Evolutionary conservation across 1,140 invertebrate genomes (phyloP).

Genomic region (Drosophila biarmipes): DNA sequence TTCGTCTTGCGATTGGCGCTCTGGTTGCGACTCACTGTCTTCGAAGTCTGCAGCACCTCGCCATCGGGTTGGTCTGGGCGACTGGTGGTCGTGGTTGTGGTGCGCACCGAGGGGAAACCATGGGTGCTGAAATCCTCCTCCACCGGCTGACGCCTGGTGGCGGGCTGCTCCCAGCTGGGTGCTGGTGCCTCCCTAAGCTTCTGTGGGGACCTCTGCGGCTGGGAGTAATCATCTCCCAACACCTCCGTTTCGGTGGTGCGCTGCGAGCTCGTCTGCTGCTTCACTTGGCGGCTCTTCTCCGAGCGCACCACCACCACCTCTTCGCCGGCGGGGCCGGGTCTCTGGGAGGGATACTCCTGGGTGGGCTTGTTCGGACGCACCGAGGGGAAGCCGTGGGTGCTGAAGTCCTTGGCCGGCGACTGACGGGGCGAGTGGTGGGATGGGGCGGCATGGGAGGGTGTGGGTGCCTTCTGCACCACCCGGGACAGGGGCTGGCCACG

Average conservation of each 20-base stretch:
- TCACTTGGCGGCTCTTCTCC: constrained; percentile 65
- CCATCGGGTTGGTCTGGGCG: constrained; percentile 59
- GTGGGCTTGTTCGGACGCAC: constrained; percentile 76
- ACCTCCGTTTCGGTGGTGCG: constrained; percentile 63
- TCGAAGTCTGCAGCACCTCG: constrained; percentile 42
- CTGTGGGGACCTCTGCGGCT: constrained; percentile 5
- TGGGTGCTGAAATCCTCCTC: constrained; percentile 61
- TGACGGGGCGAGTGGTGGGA: constrained; percentile 30
- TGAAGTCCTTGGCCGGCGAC: constrained; percentile 55
- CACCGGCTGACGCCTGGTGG: constrained; percentile 24
- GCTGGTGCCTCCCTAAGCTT: constrained; percentile 54
- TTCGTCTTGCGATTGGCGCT: constrained; percentile 61
- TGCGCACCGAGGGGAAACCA: constrained; percentile 63
- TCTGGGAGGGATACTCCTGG: constrained; percentile 67
- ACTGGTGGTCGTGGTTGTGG: not conserved
- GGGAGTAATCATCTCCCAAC: constrained; percentile 28
- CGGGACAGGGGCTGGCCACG: constrained; percentile 34
- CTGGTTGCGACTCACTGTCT: constrained; percentile 45
- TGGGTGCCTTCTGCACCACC: not conserved
- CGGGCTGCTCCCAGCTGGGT: constrained; percentile 6
- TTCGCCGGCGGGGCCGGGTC: constrained; percentile 49
- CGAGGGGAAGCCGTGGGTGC: constrained; percentile 80
- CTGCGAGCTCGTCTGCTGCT: constrained; percentile 59
- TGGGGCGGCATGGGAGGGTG: constrained; percentile 18
- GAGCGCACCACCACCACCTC: constrained; percentile 63